A percentile compares a stretch with the other conserved stretches of the same genome.
phyloP scores from a whole-genome alignment of 30 jellyfish, hydroid and myxozoan species.

The Hydractinia symbiolongicarpus region DNA sequence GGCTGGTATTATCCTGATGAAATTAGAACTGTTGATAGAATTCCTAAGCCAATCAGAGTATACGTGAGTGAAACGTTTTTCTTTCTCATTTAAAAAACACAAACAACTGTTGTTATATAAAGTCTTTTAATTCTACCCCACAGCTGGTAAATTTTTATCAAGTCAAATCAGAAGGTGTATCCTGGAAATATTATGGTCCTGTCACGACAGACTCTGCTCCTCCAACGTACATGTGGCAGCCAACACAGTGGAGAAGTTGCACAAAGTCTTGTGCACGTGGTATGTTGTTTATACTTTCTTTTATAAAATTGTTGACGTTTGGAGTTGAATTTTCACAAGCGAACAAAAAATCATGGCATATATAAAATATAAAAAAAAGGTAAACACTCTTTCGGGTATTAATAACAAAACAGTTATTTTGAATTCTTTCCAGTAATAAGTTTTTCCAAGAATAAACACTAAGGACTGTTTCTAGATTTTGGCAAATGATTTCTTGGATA shows the following conservation, averaged over 20 bases:
- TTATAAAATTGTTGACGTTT: not conserved
- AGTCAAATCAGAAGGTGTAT: constrained; percentile 44
- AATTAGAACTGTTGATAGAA: constrained; percentile 28
- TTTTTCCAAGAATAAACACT: too few species aligned
- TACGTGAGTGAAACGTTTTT: not conserved
- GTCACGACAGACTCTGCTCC: constrained; percentile 30
- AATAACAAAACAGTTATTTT: too few species aligned
- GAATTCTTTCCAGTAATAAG: too few species aligned
- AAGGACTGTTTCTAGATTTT: too few species aligned
- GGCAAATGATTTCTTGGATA: too few species aligned
- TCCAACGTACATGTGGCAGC: constrained; percentile 25
- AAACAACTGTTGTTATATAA: too few species aligned
- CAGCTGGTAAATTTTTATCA: constrained; percentile 49
- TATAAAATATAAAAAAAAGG: not conserved
- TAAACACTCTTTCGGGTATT: not conserved
- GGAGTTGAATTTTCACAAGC: not conserved
- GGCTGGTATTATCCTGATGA: constrained; percentile 42
- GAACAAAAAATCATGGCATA: not conserved
- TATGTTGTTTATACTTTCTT: not conserved
- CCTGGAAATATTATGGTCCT: constrained; percentile 41
- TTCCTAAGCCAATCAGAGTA: constrained; percentile 10
- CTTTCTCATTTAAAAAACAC: too few species aligned
- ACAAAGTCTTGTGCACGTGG: constrained; percentile 75
- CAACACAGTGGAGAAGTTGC: constrained; percentile 59
- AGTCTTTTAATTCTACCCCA: not conserved